A percentile compares a stretch with the other conserved stretches of the same genome.
Conservation (phyloP, 2,797 vertebrate genomes). For the Nyctibius grandis region DNA sequence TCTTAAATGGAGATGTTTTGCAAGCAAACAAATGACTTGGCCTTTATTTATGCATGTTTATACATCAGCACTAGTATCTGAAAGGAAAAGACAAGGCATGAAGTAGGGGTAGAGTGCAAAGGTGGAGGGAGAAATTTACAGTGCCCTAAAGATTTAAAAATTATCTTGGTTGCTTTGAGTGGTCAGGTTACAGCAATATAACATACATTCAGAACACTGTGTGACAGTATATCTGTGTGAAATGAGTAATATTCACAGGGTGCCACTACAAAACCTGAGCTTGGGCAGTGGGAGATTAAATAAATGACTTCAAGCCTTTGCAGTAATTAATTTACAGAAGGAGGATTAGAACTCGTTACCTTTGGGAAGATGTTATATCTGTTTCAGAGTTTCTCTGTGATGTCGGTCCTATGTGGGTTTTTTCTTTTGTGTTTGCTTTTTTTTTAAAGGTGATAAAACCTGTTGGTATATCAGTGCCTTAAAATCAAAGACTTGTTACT, state of each 20-base stretch:
- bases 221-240: not conserved
- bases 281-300: not conserved
- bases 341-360: not conserved
- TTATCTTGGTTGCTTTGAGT: not conserved
- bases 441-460: not conserved
- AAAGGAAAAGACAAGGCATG: not conserved
- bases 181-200: not conserved
- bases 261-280: not conserved
- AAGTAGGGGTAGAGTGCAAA: not conserved
- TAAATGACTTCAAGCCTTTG: not conserved
- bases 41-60: not conserved
- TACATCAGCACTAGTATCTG: not conserved
- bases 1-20: not conserved
- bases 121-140: not conserved
- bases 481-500: not conserved
- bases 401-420: not conserved
- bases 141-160: not conserved
- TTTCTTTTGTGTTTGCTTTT: not conserved
- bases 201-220: accelerated
- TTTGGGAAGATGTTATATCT: not conserved
- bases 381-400: not conserved
- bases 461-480: not conserved
- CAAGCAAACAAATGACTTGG: not conserved
- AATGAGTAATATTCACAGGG: not conserved
- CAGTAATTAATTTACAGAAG: not conserved